Percentiles rank a stretch among this genome's conserved stretches.
phyloP scores from a whole-genome alignment of 2,888 invertebrate species.

The Ectemnius lituratus region DNA sequence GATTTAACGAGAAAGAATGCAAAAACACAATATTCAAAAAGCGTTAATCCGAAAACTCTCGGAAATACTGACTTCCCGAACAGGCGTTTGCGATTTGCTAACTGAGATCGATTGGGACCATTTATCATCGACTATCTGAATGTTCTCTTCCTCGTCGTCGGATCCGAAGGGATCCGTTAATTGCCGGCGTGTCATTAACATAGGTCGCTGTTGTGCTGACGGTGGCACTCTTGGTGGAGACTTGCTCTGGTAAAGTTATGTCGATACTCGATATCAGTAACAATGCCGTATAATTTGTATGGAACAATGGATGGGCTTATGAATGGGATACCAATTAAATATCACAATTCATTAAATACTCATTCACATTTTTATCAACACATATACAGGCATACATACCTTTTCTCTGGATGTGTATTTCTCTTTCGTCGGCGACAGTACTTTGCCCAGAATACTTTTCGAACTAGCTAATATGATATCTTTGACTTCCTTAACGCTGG shows the following conservation, averaged over 20 bases:
- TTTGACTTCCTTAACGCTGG: conserved; percentile 84
- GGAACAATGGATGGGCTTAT: not conserved
- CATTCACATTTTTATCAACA: not conserved
- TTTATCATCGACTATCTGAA: conserved; percentile 74
- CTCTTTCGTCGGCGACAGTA: conserved; percentile 87
- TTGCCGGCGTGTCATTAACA: conserved; percentile 91
- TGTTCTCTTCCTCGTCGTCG: conserved; percentile 84
- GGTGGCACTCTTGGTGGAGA: conserved; percentile 74
- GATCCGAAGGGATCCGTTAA: conserved; percentile 94
- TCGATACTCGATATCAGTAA: conserved; percentile 29
- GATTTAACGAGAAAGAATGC: conserved; percentile 47
- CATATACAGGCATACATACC: conserved; percentile 59
- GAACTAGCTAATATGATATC: conserved; percentile 85
- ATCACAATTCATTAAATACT: conserved; percentile 10
- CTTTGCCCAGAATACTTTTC: conserved; percentile 86
- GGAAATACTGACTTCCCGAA: conserved; percentile 75
- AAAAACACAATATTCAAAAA: conserved; percentile 17
- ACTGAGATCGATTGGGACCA: conserved; percentile 73
- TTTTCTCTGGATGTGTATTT: conserved; percentile 79
- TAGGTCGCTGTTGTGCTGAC: conserved; percentile 73
- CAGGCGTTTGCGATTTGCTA: conserved; percentile 71
- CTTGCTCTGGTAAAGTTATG: conserved; percentile 72
- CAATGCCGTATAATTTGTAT: conserved; percentile 13
- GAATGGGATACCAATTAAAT: not conserved
- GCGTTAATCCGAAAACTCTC: conserved; percentile 32